Conservation (phyloP, 2,113 vertebrate species). For the Hydrolagus affinis region DNA sequence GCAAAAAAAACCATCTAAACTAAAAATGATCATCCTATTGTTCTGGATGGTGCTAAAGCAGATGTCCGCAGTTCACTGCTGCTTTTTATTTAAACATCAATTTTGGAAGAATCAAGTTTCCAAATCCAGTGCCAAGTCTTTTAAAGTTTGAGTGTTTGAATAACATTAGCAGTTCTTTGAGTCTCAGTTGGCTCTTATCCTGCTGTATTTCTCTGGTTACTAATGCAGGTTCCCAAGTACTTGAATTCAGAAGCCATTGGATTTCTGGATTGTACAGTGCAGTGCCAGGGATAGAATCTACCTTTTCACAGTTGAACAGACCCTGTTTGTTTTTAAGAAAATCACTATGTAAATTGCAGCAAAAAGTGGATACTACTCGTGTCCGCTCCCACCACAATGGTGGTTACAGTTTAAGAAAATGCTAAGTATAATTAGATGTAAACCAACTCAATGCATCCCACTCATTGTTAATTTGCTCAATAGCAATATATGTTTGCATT, state of each 20-base stretch:
- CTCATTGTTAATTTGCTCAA: not conserved
- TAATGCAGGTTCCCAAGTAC: not conserved
- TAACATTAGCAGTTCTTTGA: not conserved
- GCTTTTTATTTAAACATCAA: too few species aligned
- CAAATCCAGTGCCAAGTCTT: not conserved
- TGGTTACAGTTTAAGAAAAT: not conserved
- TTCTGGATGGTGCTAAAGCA: too few species aligned
- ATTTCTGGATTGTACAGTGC: not conserved
- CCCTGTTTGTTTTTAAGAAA: not conserved
- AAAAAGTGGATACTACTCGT: too few species aligned
- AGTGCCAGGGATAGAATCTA: not conserved
- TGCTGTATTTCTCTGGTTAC: not conserved
- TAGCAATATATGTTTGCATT: not conserved
- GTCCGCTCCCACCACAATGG: not conserved
- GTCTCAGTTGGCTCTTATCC: not conserved
- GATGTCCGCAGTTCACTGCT: too few species aligned
- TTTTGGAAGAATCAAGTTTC: too few species aligned
- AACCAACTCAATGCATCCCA: not conserved
- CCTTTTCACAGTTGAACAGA: not conserved
- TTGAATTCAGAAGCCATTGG: not conserved
- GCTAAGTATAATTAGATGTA: not conserved
- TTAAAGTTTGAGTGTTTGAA: not conserved
- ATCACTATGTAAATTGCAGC: not conserved
- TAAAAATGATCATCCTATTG: too few species aligned
- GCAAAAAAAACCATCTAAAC: too few species aligned